A percentile compares a stretch with the other conserved stretches of the same genome.
These are phyloP conservation scores for Sebastolobus altivelis DNA, from an alignment of 2,797 vertebrate species.

Conservation along the genomic window DNA sequence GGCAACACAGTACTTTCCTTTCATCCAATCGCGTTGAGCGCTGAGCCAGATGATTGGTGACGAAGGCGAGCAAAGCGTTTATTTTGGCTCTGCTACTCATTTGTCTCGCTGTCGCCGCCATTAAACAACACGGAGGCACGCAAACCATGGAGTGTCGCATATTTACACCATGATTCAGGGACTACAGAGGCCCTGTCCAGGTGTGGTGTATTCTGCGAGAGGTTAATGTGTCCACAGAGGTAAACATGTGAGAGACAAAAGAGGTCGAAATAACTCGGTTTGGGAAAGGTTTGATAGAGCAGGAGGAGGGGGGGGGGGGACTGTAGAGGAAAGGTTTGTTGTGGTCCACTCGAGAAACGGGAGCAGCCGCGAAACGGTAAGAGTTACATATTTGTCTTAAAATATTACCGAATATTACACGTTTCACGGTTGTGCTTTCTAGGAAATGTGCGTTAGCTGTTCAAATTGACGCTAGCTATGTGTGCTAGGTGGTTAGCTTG, in stretches of 20 bases:
- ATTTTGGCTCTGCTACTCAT: conserved; percentile 84
- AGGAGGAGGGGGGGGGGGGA: conserved; percentile 56
- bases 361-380: conserved; percentile 69
- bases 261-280: conserved; percentile 61
- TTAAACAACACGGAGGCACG: conserved; percentile 80
- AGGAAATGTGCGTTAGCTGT: background rate
- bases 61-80: conserved; percentile 80
- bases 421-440: fast-evolving
- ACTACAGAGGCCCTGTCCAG: conserved; percentile 34
- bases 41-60: conserved; percentile 81
- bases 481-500: conserved; percentile 57
- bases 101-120: conserved; percentile 86
- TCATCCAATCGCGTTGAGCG: conserved; percentile 67
- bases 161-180: conserved; percentile 66
- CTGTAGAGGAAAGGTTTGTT: conserved; percentile 77
- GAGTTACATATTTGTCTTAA: conserved; percentile 6
- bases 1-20: conserved; percentile 35
- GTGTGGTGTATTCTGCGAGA: conserved; percentile 28
- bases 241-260: conserved; percentile 78
- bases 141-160: conserved; percentile 73
- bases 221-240: conserved; percentile 54
- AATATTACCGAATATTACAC: background rate
- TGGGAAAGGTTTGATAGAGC: conserved; percentile 74
- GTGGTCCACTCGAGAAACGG: conserved; percentile 74
- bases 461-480: background rate